Evolutionary conservation across 2,797 vertebrate species (phyloP), one percentile per base, ranked within the genome.

Genomic region (Pelochelys cantorii): DNA sequence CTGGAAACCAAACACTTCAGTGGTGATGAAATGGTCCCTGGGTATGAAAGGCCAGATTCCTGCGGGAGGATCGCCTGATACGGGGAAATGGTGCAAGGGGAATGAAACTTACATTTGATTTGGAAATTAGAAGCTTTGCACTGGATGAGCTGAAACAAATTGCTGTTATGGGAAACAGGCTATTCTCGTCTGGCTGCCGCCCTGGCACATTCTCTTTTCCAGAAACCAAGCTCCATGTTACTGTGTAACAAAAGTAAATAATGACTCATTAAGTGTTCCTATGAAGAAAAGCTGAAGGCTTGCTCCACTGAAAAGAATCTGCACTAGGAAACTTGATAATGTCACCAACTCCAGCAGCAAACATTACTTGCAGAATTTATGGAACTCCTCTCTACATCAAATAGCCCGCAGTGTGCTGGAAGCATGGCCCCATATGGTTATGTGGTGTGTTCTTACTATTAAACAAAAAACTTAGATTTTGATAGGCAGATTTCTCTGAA

Each of bases 251-350:
- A 78, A 95, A 93, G 94, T 95, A 97, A 97, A 96, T 97, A 97
- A 95, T 97, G 97, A 97, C 88, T 97, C 97, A 97, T 95, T 97
- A 93, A 96, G 92, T 93, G 90, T 95, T 93, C 85, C 56, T 59
- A 95, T 59, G 91, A 95, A 95, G 89, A 93, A 95, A 96, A 97
- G 93, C 55, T 25, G 87, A 97, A 96, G 94, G 90, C 94, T 95
- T 93, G 95, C 95, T 96, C 87, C 60, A 85, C 93, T 84, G 80
- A 92, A 94, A 97, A 95, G 96, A 93, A 96, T 98, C 97, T 96
- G 96, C 95, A 92, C 97, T 96, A 88, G 90, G 97, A 97, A 98
- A 97, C 94, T 25, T 94, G 97, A 97, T 98, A 98, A 98, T 98
- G 97, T 97, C 96, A 98, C 95, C 92, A 83, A 86, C 53, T 83